Conservation (phyloP, 2,113 vertebrate genomes). For the Nipponia nippon region DNA sequence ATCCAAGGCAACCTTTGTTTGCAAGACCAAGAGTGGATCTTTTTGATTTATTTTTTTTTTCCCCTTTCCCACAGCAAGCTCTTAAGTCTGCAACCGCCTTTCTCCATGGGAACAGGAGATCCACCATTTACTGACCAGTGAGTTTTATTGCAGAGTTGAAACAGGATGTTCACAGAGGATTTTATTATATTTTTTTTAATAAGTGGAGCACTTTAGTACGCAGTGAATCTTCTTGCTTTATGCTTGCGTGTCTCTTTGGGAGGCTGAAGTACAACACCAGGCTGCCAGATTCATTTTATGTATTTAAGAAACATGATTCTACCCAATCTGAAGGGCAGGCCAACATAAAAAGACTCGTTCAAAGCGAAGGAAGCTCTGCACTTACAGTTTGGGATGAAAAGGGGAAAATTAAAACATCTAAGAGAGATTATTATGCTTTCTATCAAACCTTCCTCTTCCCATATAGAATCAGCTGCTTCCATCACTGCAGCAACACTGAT, state of each 20-base stretch:
- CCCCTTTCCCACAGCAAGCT: conserved; percentile 39
- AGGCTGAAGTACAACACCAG: background rate
- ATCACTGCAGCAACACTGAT: background rate
- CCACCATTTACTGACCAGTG: background rate
- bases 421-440: background rate
- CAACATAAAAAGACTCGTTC: background rate
- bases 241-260: background rate
- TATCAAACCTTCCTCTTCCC: background rate
- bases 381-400: background rate
- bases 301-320: conserved; percentile 10
- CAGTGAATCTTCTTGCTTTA: conserved; percentile 27
- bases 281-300: background rate
- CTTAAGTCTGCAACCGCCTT: background rate
- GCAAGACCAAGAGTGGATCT: conserved; percentile 27
- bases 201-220: background rate
- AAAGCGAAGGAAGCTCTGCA: conserved; percentile 1
- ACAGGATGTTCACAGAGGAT: background rate
- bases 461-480: background rate
- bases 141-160: conserved; percentile 1
- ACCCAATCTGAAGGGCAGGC: background rate
- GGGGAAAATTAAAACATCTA: conserved; percentile 22
- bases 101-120: conserved; percentile 48
- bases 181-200: background rate
- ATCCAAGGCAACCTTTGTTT: conserved; percentile 63
- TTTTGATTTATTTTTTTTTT: background rate